Evolutionary conservation across 1,140 invertebrate genomes (phyloP).

Genomic region (Drosophila lacteicornis): DNA sequence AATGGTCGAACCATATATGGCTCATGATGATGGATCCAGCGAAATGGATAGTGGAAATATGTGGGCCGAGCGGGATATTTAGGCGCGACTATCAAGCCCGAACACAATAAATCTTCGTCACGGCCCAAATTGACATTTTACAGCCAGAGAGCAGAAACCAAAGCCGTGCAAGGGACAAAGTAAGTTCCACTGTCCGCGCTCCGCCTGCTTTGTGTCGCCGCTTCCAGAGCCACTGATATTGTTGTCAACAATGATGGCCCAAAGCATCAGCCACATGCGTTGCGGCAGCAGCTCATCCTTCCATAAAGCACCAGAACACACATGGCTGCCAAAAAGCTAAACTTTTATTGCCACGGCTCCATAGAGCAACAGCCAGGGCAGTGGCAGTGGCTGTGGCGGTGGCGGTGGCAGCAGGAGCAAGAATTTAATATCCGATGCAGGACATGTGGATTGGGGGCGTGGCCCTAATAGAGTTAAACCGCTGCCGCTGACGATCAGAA

Average conservation of each 20-base stretch:
- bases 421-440: constrained; percentile 70
- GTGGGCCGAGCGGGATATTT: constrained; percentile 44
- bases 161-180: constrained; percentile 59
- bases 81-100: constrained; percentile 61
- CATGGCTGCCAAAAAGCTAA: constrained; percentile 39
- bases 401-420: constrained; percentile 18
- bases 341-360: constrained; percentile 59
- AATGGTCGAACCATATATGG: not conserved
- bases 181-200: constrained; percentile 51
- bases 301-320: constrained; percentile 39
- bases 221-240: constrained; percentile 68
- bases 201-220: constrained; percentile 43
- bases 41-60: constrained; percentile 42
- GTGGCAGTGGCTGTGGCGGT: not conserved
- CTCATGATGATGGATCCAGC: constrained; percentile 10
- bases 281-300: constrained; percentile 71
- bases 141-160: constrained; percentile 56
- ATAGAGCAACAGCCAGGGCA: constrained; percentile 23
- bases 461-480: constrained; percentile 68
- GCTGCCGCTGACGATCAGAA: constrained; percentile 62
- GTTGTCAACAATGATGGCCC: constrained; percentile 81
- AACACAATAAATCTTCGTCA: constrained; percentile 84
- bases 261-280: constrained; percentile 80
- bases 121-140: constrained; percentile 83
- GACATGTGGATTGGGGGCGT: constrained; percentile 35